Evolutionary conservation across 2,797 vertebrate species (phyloP).

Genomic region (Sebastiscus tertius): DNA sequence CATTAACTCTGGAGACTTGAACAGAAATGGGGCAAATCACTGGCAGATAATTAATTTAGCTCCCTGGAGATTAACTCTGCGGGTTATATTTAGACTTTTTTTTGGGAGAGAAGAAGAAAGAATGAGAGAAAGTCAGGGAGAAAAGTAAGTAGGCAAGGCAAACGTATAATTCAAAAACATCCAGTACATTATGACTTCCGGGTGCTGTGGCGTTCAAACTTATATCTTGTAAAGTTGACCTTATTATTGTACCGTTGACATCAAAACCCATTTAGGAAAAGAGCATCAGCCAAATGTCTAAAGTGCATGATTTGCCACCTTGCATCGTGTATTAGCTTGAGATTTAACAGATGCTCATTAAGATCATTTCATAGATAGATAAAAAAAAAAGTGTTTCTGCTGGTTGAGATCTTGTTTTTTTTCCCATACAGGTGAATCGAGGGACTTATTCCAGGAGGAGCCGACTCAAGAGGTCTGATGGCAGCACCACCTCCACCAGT

Average conservation of each 20-base stretch:
- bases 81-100: conserved; percentile 66
- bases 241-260: not conserved
- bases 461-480: conserved; percentile 94
- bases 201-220: not conserved
- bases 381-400: not conserved
- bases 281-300: not conserved
- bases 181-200: not conserved
- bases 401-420: not conserved
- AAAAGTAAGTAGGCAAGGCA: conserved; percentile 5
- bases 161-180: not conserved
- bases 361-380: not conserved
- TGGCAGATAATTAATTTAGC: conserved; percentile 80
- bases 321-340: not conserved
- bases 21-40: conserved; percentile 78
- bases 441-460: conserved; percentile 94
- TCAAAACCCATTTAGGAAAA: not conserved
- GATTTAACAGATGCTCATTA: not conserved
- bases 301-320: not conserved
- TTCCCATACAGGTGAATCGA: conserved; percentile 84
- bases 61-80: conserved; percentile 60
- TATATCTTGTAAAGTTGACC: not conserved
- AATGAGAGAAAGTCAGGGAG: conserved; percentile 7
- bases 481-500: conserved; percentile 96
- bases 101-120: not conserved
- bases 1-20: conserved; percentile 71